Evolutionary conservation across 1,140 invertebrate species (phyloP), one percentile per base, ranked within the genome.

Genomic region (Drosophila rufa): DNA sequence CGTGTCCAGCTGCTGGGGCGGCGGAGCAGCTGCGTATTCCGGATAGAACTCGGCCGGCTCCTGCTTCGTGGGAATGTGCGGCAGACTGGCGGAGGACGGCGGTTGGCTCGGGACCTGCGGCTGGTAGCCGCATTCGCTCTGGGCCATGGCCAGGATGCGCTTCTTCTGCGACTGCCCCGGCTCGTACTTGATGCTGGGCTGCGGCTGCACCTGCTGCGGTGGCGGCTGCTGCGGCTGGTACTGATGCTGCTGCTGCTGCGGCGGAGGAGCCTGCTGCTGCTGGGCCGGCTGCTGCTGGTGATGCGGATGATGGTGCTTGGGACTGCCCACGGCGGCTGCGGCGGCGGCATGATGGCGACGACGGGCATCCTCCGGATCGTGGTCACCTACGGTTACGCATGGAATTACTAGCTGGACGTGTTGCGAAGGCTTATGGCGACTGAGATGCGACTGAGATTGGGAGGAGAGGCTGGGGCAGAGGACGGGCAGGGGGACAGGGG

Each of bases 131-230:
- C 96, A 97, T 91, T 98, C 97, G 38, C 96, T 97, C 92, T 98
- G 97, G 15, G 97, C 97, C 92, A 95, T 93, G 19, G 97, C 97
- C 78, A 98, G 92, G 47, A 98, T 94, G 45, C 97, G 95, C 93
- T 98, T 98, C 94, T 98, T 98, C 93, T 97, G 96, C 14, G 97
- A 96, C 80, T 95, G 96, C n/a, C 95, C 93, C 17, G 94, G 91
- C 56, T 93, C 92, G 55, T 94, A 94, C 68, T 93, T 93, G 12
- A 91, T 91, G 59, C 59, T 92, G 0, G 92, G 79, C 61, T 80
- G 79, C 43, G 69, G 61, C 48, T 80, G 81, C 55, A 79, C 56
- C 78, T 77, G 62, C 70, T 93, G 93, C 50, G 93, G 94, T 48
- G 93, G 94, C 58, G 94, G 94, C 12, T 95, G 95, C 59, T 59